Conservation (phyloP, 2,797 vertebrate genomes). For the Typhlichthys subterraneus region DNA sequence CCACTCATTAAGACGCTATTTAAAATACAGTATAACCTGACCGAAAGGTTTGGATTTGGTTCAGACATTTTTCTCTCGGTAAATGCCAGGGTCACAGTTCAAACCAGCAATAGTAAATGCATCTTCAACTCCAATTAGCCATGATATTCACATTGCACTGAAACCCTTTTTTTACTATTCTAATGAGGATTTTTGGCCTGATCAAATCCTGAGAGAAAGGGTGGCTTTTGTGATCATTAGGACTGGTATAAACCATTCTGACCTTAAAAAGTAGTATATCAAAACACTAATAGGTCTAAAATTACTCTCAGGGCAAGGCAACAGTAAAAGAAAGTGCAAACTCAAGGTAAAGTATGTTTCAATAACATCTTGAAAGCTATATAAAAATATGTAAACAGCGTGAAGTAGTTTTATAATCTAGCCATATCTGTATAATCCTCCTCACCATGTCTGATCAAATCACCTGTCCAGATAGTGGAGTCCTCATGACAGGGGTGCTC, state of each 20-base stretch:
- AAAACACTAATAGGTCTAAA: too few relatives aligned
- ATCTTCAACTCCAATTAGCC: conserved; percentile 63
- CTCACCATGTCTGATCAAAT: too few relatives aligned
- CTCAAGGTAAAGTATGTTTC: too few relatives aligned
- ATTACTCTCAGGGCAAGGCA: too few relatives aligned
- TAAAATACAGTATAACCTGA: conserved; percentile 48
- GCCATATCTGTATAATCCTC: too few relatives aligned
- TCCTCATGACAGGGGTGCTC: too few relatives aligned
- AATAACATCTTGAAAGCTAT: too few relatives aligned
- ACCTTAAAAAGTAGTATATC: conserved; percentile 11
- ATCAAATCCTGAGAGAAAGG: conserved; percentile 28
- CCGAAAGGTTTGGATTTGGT: conserved; percentile 53
- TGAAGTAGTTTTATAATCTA: too few relatives aligned
- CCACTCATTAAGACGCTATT: conserved; percentile 63
- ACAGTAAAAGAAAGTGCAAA: too few relatives aligned
- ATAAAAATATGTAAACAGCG: too few relatives aligned
- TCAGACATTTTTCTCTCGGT: conserved; percentile 48
- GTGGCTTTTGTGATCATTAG: conserved; percentile 55
- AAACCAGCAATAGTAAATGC: conserved; percentile 53
- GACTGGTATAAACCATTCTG: conserved; percentile 27
- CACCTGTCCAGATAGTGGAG: too few relatives aligned
- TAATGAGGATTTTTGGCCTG: conserved; percentile 44
- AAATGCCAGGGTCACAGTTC: conserved; percentile 66
- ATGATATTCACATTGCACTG: conserved; percentile 42
- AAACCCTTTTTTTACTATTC: conserved; percentile 45